Conservation (phyloP, 2,888 invertebrate species). For the Cybosia mesomella region DNA sequence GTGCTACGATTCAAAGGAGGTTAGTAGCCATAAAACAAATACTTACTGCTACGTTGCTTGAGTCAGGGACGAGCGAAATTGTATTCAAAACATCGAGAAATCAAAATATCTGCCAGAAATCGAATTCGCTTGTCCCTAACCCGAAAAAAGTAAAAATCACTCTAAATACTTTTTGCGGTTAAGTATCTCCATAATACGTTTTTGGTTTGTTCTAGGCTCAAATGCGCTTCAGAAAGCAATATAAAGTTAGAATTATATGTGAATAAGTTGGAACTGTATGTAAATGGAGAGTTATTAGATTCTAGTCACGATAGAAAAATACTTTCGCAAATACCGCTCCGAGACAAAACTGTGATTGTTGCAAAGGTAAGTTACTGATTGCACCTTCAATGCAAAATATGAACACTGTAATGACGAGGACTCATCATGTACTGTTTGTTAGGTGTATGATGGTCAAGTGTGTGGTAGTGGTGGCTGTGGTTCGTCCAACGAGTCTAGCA, state of each 20-base stretch:
- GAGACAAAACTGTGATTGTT: conserved; percentile 94
- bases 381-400: neutral
- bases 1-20: conserved; percentile 92
- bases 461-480: conserved; percentile 83
- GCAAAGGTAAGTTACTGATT: conserved; percentile 68
- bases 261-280: conserved; percentile 96
- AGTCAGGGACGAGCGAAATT: too few species aligned
- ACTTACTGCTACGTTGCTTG: neutral
- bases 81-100: too few species aligned
- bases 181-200: conserved; percentile 8
- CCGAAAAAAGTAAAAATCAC: neutral
- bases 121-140: neutral
- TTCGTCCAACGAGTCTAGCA: conserved; percentile 93
- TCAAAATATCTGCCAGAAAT: neutral
- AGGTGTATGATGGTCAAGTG: conserved; percentile 83
- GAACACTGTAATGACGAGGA: neutral
- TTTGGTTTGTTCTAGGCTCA: conserved; percentile 72
- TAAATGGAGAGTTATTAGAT: conserved; percentile 96
- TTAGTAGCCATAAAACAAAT: conserved; percentile 39
- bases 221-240: conserved; percentile 83
- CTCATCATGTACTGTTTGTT: conserved; percentile 12
- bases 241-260: conserved; percentile 96
- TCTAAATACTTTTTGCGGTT: neutral
- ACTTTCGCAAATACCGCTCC: conserved; percentile 93
- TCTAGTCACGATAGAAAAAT: conserved; percentile 95